Conservation (phyloP, 2,888 invertebrate species). For the Argyresthia albistria region DNA sequence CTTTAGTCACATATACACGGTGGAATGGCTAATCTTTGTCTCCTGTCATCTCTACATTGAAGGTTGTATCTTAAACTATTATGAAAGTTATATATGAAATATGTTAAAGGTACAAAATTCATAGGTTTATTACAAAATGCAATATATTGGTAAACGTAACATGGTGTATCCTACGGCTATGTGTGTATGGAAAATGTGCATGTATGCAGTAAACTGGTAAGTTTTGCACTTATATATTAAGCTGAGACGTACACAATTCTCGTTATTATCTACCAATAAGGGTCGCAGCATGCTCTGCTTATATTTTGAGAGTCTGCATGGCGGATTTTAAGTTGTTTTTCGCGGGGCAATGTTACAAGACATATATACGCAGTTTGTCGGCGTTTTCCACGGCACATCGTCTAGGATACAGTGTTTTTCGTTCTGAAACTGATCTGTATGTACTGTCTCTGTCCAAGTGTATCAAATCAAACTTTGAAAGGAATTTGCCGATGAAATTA, state of each 20-base stretch:
- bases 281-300: neutral
- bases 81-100: neutral
- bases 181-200: conserved; percentile 53
- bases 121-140: neutral
- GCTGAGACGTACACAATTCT: conserved; percentile 12
- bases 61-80: neutral
- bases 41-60: conserved; percentile 37
- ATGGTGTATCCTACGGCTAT: no score
- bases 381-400: conserved; percentile 58
- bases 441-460: conserved; percentile 30
- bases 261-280: neutral
- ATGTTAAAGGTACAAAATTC: neutral
- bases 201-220: conserved; percentile 36
- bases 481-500: neutral
- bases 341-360: no score
- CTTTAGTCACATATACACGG: conserved; percentile 60
- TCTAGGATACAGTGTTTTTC: conserved; percentile 32
- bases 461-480: conserved; percentile 22
- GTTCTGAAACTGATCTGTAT: conserved; percentile 20
- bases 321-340: neutral
- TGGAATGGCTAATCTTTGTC: conserved; percentile 61
- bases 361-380: conserved; percentile 3
- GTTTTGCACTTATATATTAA: conserved; percentile 33
- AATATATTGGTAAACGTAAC: no score
- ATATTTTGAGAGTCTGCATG: neutral